These are phyloP conservation scores for Drosophila fungiperda DNA, from an alignment of 2,888 invertebrate species.

Conservation along the genomic window DNA sequence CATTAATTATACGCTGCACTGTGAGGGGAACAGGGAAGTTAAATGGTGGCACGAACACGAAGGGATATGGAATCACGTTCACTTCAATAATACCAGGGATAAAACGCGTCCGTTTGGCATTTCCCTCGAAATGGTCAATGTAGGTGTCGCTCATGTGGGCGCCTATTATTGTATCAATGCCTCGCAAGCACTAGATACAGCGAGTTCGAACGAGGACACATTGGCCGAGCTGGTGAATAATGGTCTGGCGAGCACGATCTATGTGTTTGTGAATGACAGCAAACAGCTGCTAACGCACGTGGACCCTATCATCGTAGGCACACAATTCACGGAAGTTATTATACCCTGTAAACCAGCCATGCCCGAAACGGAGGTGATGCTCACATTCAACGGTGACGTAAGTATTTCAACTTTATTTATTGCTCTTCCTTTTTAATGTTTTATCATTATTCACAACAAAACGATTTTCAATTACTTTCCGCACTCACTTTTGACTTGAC, in stretches of 20 bases:
- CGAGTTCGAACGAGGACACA: constrained; percentile 71
- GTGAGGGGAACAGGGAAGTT: constrained; percentile 85
- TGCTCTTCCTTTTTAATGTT: not conserved
- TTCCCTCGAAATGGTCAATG: constrained; percentile 85
- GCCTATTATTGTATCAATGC: constrained; percentile 87
- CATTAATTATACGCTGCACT: constrained; percentile 84
- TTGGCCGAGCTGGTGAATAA: constrained; percentile 80
- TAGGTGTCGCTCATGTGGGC: constrained; percentile 86
- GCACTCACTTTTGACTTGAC: constrained; percentile 15
- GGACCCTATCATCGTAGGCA: constrained; percentile 81
- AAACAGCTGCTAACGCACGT: constrained; percentile 85
- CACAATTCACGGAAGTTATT: constrained; percentile 85
- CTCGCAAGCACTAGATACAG: constrained; percentile 22
- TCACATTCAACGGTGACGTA: constrained; percentile 85
- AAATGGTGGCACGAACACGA: constrained; percentile 81
- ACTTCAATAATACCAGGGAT: constrained; percentile 61
- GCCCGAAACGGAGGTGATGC: constrained; percentile 86
- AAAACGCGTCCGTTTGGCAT: constrained; percentile 84
- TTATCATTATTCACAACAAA: constrained; percentile 27
- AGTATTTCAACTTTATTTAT: constrained; percentile 15
- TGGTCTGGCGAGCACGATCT: constrained; percentile 85
- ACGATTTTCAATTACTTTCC: constrained; percentile 25
- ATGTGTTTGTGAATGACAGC: constrained; percentile 87
- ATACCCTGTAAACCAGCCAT: constrained; percentile 89
- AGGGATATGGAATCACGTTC: not conserved